Conservation (phyloP, 2,113 vertebrate species). For the Dinomys branickii region DNA sequence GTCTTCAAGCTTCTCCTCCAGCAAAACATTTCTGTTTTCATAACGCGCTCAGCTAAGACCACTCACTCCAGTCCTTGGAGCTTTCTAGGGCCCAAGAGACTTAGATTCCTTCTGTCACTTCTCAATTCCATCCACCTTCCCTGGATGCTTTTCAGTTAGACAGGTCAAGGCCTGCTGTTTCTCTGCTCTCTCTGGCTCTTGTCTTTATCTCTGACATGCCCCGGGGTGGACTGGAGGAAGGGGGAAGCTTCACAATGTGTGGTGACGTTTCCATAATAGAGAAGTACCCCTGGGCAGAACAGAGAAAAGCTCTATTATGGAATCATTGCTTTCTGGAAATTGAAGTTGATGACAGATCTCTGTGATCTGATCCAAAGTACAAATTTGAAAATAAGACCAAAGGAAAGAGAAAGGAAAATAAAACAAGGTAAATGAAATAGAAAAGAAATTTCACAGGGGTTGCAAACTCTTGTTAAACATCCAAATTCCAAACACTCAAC, state of each 20-base stretch:
- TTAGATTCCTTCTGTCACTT: neutral
- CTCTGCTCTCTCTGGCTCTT: neutral
- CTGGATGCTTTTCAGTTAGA: neutral
- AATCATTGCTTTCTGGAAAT: neutral
- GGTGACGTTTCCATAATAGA: neutral
- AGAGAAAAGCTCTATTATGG: neutral
- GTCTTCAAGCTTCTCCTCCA: neutral
- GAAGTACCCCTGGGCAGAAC: neutral
- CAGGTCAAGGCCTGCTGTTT: neutral
- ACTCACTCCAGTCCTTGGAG: neutral
- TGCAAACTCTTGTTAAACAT: slow-evolving; percentile 34
- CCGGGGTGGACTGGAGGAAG: neutral
- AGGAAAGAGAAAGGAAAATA: neutral
- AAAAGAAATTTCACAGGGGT: slow-evolving; percentile 42
- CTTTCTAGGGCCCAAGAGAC: neutral
- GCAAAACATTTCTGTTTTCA: neutral
- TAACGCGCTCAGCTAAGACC: neutral
- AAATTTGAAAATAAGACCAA: slow-evolving; percentile 42
- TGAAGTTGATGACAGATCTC: neutral
- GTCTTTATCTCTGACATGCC: neutral
- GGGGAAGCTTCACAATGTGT: neutral
- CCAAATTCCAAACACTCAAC: slow-evolving; percentile 35
- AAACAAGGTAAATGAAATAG: neutral
- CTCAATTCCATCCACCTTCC: neutral
- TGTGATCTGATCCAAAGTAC: neutral